Percentiles rank a stretch among this genome's conserved stretches.
These are phyloP conservation scores for Polyommatus icarus DNA, from an alignment of 2,888 invertebrate genomes.

Conservation along the genomic window DNA sequence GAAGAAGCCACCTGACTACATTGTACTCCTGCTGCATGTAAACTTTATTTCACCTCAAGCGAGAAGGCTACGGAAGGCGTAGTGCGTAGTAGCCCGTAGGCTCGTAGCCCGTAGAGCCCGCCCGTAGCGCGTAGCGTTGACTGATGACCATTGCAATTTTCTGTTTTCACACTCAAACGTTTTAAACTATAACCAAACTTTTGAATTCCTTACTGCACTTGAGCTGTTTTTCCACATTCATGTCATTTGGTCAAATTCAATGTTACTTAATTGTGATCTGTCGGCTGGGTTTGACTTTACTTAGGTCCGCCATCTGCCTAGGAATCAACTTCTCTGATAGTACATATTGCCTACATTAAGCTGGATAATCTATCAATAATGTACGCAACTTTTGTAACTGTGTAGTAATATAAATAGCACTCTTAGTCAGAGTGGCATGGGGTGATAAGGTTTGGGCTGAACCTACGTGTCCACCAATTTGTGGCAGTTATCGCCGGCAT, in stretches of 20 bases:
- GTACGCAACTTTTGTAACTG: neutral
- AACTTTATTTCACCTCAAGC: neutral
- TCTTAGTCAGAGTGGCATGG: neutral
- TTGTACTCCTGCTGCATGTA: neutral
- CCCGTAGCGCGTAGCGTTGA: constrained; percentile 4
- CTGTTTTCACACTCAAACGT: neutral
- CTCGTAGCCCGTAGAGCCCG: neutral
- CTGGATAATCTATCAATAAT: neutral
- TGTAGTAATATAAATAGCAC: constrained; percentile 13
- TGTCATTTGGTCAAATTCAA: too few relatives aligned
- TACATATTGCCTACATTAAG: too few relatives aligned
- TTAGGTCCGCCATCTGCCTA: too few relatives aligned
- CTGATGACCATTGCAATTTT: neutral
- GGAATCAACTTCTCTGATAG: too few relatives aligned
- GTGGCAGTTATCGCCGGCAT: constrained; percentile 35
- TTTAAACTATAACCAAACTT: too few relatives aligned
- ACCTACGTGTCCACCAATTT: constrained; percentile 9
- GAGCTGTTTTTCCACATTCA: too few relatives aligned
- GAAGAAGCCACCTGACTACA: neutral
- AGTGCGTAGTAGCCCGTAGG: neutral
- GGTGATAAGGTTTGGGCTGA: neutral
- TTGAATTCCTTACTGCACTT: too few relatives aligned
- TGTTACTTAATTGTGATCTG: too few relatives aligned
- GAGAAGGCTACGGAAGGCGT: too few relatives aligned
- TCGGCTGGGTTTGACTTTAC: too few relatives aligned